A percentile compares a stretch with the other conserved stretches of the same genome.
These are phyloP conservation scores for Heliothis subflexa DNA, from an alignment of 1,140 invertebrate genomes.

Conservation along the genomic window DNA sequence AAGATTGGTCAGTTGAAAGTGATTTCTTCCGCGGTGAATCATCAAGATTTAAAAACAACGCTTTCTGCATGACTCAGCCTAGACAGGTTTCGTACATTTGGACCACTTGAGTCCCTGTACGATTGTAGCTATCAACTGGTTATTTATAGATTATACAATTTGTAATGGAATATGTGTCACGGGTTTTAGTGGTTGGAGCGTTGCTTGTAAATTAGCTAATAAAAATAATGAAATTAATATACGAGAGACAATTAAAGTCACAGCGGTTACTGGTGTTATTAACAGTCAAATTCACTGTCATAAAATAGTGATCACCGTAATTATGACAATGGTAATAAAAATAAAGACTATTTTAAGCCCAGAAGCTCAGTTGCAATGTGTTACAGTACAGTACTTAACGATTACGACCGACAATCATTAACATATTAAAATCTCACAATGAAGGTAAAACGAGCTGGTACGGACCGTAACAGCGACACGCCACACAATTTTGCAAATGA, in stretches of 20 bases:
- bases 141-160: slow-evolving; percentile 42
- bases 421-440: slow-evolving; percentile 7
- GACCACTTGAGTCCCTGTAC: slow-evolving; percentile 43
- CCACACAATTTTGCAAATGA: slow-evolving; percentile 25
- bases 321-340: not conserved
- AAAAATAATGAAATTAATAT: not conserved
- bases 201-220: not conserved
- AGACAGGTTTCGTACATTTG: slow-evolving; percentile 50
- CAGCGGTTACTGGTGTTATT: too few species aligned
- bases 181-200: slow-evolving; percentile 4
- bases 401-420: not conserved
- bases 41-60: slow-evolving; percentile 46
- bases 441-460: not conserved
- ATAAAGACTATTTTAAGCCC: slow-evolving; percentile 1
- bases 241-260: not conserved
- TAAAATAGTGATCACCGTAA: too few species aligned
- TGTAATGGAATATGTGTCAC: slow-evolving; percentile 32
- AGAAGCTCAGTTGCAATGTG: not conserved
- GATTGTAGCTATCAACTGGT: slow-evolving; percentile 38
- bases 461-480: not conserved
- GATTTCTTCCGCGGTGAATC: slow-evolving; percentile 50
- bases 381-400: not conserved
- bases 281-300: too few species aligned
- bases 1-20: slow-evolving; percentile 43
- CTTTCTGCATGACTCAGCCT: slow-evolving; percentile 53